Base-by-base conservation (phyloP, 1,140 invertebrate species). In the Pomacea maculata region DNA sequence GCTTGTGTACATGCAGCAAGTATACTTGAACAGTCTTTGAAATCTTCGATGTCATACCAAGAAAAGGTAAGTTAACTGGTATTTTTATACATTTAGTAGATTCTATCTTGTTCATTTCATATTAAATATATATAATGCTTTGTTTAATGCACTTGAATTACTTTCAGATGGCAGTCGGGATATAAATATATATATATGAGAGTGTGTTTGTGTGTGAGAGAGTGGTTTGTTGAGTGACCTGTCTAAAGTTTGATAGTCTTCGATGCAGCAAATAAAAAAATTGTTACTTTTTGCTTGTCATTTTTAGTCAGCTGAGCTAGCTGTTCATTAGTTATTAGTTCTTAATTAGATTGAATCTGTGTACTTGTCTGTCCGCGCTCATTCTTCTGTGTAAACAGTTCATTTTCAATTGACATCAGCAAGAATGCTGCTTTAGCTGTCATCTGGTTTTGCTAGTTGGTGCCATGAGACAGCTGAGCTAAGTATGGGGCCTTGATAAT, bases 51-150 rank as follows among this genome's bases (percentile, higher is more conserved):
- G 75, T 76, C 75, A 54, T 76, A 64, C 61, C 19, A 55, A 19
- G 75, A 76, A 76, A 76, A 76, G 75, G 75, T 76, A 25, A 64
- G 75, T 76, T 29, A 14, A 19, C 64, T 25, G 34, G 4, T 29
- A 25, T 34, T 5, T 25, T 15, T 34, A 7, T 25, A 29, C 70
- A 71, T 25, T 15, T 34, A 71, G 14, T 15, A n/a, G 45, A 15
- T 15, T 34, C n/a, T 25, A 1, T 2, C 7, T 71, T 34, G n/a
- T 19, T 7, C 5, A n/a, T 14, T 34, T 19, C 25, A 71, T 34
- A 71, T 34, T 14, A n/a, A 6, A 8, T 4, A 71, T 25, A 54
- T 25, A 5, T 12, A 4, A n/a, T 34, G 29, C 74, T 64, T 29
- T 17, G 17, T 25, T 29, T 17, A 21, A n/a, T 29, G 45, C 54